Conservation (phyloP, 1,140 invertebrate genomes). For the Dreissena rostriformis region DNA sequence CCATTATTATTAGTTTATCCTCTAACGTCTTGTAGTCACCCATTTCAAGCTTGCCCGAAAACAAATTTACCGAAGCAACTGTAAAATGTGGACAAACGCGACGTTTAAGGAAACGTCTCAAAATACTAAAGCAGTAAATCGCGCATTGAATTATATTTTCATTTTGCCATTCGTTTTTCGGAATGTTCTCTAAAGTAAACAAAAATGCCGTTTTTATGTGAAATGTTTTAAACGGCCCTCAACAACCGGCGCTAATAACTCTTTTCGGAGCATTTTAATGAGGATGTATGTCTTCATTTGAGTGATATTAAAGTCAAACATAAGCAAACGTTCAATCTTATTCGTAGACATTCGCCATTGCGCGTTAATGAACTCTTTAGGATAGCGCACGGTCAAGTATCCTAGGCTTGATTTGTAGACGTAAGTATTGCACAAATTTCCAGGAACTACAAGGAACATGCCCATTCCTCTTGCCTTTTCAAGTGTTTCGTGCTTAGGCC, state of each 20-base stretch:
- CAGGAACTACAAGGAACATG: background rate
- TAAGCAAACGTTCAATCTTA: background rate
- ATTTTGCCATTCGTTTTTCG: background rate
- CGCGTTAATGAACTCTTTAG: background rate
- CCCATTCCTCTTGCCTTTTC: background rate
- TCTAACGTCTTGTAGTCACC: background rate
- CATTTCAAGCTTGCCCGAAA: background rate
- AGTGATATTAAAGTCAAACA: background rate
- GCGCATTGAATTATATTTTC: background rate
- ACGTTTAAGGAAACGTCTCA: background rate
- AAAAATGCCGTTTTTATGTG: background rate
- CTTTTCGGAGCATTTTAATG: background rate
- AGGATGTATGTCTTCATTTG: background rate
- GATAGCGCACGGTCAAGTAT: no score
- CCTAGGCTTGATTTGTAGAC: no score
- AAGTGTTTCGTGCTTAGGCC: background rate
- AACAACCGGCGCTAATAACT: background rate
- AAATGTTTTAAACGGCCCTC: background rate
- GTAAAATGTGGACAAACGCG: background rate
- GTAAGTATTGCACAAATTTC: no score
- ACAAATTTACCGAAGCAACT: background rate
- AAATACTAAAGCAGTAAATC: background rate
- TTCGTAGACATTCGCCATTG: background rate
- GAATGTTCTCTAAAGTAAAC: background rate
- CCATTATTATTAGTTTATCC: background rate